Evolutionary conservation across 2,797 vertebrate genomes (phyloP).

Genomic region (Syndactyla subalaris): DNA sequence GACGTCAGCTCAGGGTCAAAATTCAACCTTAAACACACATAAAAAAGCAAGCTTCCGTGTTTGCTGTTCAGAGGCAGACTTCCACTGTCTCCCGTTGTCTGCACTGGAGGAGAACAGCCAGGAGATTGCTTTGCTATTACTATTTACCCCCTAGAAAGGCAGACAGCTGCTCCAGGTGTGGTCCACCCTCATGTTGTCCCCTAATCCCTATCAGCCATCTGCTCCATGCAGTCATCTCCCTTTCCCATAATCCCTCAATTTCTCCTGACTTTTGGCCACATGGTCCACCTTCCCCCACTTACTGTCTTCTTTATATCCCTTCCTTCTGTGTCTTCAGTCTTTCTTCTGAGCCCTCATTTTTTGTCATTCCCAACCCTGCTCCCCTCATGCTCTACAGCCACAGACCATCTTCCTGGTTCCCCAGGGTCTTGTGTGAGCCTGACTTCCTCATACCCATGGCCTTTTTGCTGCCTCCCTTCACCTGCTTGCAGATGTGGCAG

Average conservation of each 20-base stretch:
- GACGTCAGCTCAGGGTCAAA: constrained; percentile 41
- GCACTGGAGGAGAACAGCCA: not conserved
- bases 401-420: not conserved
- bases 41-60: constrained; percentile 63
- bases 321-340: not conserved
- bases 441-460: not conserved
- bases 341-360: not conserved
- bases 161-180: constrained; percentile 55
- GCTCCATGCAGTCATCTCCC: not conserved
- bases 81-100: constrained; percentile 28
- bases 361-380: not conserved
- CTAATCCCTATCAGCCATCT: constrained; percentile 25
- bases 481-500: not conserved
- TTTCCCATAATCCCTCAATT: not conserved
- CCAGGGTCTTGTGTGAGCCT: not conserved
- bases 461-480: not conserved
- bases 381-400: not conserved
- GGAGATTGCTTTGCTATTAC: constrained; percentile 4
- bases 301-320: not conserved
- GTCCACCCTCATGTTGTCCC: not conserved
- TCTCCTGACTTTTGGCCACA: not conserved
- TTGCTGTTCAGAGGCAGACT: constrained; percentile 45
- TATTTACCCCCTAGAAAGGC: constrained; percentile 26
- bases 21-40: constrained; percentile 56
- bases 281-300: not conserved